Percentiles rank a stretch among this genome's conserved stretches.
Evolutionary conservation across 2,888 invertebrate genomes (phyloP).

Genomic region (Cephus sareptanus): DNA sequence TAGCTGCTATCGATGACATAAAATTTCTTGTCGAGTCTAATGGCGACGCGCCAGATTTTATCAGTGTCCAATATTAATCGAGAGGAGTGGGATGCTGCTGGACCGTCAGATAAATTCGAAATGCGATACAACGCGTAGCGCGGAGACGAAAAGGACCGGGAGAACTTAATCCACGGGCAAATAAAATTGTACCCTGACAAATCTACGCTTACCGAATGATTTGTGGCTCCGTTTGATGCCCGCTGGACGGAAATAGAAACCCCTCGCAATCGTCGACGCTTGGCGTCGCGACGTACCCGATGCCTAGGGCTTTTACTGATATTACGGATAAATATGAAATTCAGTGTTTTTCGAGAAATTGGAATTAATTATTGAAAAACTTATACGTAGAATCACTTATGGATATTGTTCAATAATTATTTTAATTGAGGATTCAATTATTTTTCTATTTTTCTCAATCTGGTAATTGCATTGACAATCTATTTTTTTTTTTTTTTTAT

Average conservation of each 20-base stretch:
- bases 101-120: not conserved
- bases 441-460: not conserved
- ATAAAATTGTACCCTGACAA: slow-evolving; percentile 32
- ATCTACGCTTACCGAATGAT: slow-evolving; percentile 45
- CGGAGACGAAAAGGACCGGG: not conserved
- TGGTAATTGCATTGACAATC: not conserved
- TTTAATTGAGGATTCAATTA: not conserved
- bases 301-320: not conserved
- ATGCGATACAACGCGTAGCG: not conserved
- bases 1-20: not conserved
- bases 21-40: not conserved
- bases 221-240: slow-evolving; percentile 43
- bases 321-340: not conserved
- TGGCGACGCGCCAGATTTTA: not conserved
- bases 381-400: no score
- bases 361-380: no score
- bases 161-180: slow-evolving; percentile 17
- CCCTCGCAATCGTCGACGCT: slow-evolving; percentile 13
- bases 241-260: slow-evolving; percentile 5
- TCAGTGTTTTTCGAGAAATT: no score
- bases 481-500: not conserved
- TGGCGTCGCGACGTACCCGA: slow-evolving; percentile 16
- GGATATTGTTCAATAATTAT: not conserved
- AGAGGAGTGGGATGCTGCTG: not conserved
- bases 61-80: not conserved